phyloP scores from a whole-genome alignment of 92 coral and sea anemone species.

The Palythoa heliodiscus region DNA sequence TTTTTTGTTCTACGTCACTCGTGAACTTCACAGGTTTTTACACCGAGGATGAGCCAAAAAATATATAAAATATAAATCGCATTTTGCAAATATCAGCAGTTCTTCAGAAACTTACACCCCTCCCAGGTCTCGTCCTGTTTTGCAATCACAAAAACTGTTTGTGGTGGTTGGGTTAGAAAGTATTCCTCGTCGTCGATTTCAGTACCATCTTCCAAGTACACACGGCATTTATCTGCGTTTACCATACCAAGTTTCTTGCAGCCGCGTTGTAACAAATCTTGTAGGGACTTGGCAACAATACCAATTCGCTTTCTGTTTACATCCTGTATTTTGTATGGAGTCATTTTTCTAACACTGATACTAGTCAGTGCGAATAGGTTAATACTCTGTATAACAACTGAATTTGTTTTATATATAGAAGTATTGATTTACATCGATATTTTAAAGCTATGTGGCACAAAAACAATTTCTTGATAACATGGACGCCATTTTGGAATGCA shows the following conservation, averaged over 20 bases:
- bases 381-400: not conserved
- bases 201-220: constrained; percentile 90
- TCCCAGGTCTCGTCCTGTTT: constrained; percentile 80
- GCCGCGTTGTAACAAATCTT: constrained; percentile 73
- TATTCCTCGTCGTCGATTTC: constrained; percentile 80
- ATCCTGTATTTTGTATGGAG: constrained; percentile 91
- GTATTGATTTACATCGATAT: no score
- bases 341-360: constrained; percentile 45
- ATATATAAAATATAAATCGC: no score
- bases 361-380: not conserved
- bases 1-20: no score
- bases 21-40: no score
- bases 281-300: constrained; percentile 67
- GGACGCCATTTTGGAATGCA: constrained; percentile 13
- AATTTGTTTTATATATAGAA: not conserved
- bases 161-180: constrained; percentile 72
- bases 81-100: not conserved
- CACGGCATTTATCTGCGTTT: constrained; percentile 52
- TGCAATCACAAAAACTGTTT: constrained; percentile 84
- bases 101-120: constrained; percentile 66
- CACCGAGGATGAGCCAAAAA: no score
- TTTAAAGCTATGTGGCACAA: not conserved
- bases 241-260: constrained; percentile 57
- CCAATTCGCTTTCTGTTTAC: constrained; percentile 70
- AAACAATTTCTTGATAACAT: not conserved